Evolutionary conservation across 2,888 invertebrate species (phyloP), one percentile per base, ranked within the genome.

Genomic region (Ischnus inquisitorius): DNA sequence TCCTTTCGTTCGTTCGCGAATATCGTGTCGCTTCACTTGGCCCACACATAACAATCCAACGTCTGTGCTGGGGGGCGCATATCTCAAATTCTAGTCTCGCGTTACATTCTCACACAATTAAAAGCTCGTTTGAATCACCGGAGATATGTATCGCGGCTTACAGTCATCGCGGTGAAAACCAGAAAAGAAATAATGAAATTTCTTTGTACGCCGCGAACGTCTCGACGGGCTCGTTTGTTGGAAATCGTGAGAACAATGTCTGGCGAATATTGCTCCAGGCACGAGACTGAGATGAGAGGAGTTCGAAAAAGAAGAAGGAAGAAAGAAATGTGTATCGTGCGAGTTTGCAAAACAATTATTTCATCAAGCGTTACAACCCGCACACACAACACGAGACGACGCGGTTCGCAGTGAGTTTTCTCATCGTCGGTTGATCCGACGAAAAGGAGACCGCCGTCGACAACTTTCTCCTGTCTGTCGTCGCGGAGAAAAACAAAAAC

Each of bases 171-270:
- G 34, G 76, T 74, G 64, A 78, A 80, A 83, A 69, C 65, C 57
- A 51, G 43, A 65, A 51, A 12, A 48, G 65, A 54, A 39, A 41
- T 46, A 75, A 57, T 57, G 57, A 75, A 64, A 77, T 77, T 51
- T 72, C 54, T 43, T 75, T 67, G 51, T 68, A 68, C 51, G 46
- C 28, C 51, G 72, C 62, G 41, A 12, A 62, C 54, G 28, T 54
- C 25, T 39, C 65, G 69, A 14, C 48, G 48, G 60, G 16, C 43
- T 51, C 25, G 57, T 54, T 71, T 48, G 10, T 68, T 75, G 43
- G 39, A 78, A 84, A 82, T 71, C 74, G 68, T 82, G 69, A 62
- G 75, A 84, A 82, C 60, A 46, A 75, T 62, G 57, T 41, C 41
- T 28, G 22, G 39, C 39, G n/a, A 39, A 16, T 51, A 65, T 77